Conservation (phyloP, 2,888 invertebrate species). For the Nezara viridula region DNA sequence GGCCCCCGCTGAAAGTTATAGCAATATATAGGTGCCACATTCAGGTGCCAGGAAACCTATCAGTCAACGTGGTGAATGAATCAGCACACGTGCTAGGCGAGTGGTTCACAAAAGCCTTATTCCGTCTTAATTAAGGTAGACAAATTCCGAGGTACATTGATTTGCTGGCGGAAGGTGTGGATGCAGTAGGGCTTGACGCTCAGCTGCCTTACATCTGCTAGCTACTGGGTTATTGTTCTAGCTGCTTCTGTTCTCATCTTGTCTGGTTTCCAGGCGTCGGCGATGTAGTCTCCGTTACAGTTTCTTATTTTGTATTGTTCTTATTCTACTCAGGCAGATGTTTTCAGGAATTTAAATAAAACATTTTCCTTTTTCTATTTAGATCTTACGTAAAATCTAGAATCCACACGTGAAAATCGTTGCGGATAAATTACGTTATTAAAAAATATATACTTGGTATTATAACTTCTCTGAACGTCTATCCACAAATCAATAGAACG, state of each 20-base stretch:
- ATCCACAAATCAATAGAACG: no score
- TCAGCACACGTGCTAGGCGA: conserved; percentile 2
- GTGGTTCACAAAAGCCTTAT: conserved; percentile 23
- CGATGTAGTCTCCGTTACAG: not conserved
- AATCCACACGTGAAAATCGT: no score
- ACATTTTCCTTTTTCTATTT: no score
- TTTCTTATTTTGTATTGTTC: not conserved
- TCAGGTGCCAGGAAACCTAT: conserved; percentile 36
- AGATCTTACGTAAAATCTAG: no score
- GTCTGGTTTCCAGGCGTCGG: not conserved
- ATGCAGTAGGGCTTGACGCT: conserved; percentile 17
- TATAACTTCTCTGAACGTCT: no score
- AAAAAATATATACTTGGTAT: no score
- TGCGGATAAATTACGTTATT: no score
- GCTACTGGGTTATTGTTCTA: not conserved
- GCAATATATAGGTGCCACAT: not conserved
- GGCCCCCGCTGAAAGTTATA: conserved; percentile 26
- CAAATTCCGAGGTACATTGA: not conserved
- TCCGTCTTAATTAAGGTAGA: conserved; percentile 30
- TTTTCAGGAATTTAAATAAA: no score
- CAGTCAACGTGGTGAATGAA: conserved; percentile 35
- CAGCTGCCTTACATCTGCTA: not conserved
- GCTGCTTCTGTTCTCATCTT: not conserved
- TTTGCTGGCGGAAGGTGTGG: conserved; percentile 16
- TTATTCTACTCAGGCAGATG: not conserved